Percentiles rank a stretch among this genome's conserved stretches.
Evolutionary conservation across 1,140 invertebrate genomes (phyloP).

Genomic region (Nomia melanderi): DNA sequence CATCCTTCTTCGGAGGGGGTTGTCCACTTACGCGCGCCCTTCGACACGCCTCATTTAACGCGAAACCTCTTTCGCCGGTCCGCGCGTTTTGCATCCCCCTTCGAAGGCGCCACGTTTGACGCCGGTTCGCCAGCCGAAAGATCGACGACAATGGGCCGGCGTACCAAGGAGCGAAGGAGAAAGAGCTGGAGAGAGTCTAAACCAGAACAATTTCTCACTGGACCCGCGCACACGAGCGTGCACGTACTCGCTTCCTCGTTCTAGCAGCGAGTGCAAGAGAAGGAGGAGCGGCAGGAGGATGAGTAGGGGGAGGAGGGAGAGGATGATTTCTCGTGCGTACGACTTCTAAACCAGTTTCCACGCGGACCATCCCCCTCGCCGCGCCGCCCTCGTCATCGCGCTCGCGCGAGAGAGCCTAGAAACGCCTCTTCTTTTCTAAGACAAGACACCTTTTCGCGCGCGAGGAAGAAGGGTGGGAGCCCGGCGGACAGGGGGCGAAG

Average conservation of each 20-base stretch:
- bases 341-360: conserved; percentile 66
- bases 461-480: conserved; percentile 1
- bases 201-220: conserved; percentile 9
- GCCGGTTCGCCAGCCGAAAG: neutral
- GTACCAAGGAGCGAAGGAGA: neutral
- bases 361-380: neutral
- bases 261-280: too few relatives aligned
- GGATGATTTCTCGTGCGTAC: conserved; percentile 34
- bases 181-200: too few relatives aligned
- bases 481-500: neutral
- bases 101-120: conserved; percentile 1
- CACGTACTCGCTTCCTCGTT: neutral
- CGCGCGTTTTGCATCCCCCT: neutral
- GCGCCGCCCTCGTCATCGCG: neutral
- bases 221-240: neutral
- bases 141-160: neutral
- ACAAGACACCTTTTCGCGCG: conserved; percentile 37
- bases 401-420: conserved; percentile 6
- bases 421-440: conserved; percentile 48
- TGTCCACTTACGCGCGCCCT: neutral
- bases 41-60: neutral
- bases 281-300: too few relatives aligned
- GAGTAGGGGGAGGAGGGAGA: neutral
- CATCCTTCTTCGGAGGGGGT: neutral
- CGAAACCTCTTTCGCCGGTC: neutral